Evolutionary conservation across 2,797 vertebrate species (phyloP), one percentile per base, ranked within the genome.

Genomic region (Cuniculus paca): DNA sequence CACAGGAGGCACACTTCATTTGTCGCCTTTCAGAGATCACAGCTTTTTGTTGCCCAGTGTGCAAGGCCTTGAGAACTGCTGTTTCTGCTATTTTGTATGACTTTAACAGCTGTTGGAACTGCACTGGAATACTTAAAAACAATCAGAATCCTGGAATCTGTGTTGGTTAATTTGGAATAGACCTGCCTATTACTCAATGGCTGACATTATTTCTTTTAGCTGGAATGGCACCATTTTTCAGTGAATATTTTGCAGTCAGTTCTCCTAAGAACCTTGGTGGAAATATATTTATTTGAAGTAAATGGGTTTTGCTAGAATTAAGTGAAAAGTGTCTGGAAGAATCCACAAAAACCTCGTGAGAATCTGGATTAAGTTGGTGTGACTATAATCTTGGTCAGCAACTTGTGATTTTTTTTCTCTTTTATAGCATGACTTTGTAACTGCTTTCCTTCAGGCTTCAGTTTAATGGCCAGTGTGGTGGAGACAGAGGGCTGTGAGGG

Each of bases 271-370:
- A 75, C 87, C 26, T 34, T 42, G 58, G 52, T 91, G 7, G 58
- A 95, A 89, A 93, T 79, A 56, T 20, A 68, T 90, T 94, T 70
- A 79, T 65, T 56, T 65, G 31, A 60, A 74, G 12, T 58, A 84
- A 84, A 68, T 54, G 22, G 9, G 24, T 90, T 78, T 93, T 95
- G 26, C 20, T 72, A 70, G 63, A 90, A 95, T 34, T 39, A 52
- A 24, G 42, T 45, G 7, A 28, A 63, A 88, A 61, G 1, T 39
- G 28, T 88, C 79, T 81, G 20, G 56, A 81, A 60, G 78, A 72
- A 70, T 63, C 45, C 9, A 4, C 7, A 14, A 48, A 77, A 95
- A 65, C 48, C 26, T 84, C 17, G 31, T 2, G 39, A 91, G 42
- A 61, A 10, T 77, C 39, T 89, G 36, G 24, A 68, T 42, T 45